Evolutionary conservation across 2,113 vertebrate genomes (phyloP).

Genomic region (Orientallactaga bullata): DNA sequence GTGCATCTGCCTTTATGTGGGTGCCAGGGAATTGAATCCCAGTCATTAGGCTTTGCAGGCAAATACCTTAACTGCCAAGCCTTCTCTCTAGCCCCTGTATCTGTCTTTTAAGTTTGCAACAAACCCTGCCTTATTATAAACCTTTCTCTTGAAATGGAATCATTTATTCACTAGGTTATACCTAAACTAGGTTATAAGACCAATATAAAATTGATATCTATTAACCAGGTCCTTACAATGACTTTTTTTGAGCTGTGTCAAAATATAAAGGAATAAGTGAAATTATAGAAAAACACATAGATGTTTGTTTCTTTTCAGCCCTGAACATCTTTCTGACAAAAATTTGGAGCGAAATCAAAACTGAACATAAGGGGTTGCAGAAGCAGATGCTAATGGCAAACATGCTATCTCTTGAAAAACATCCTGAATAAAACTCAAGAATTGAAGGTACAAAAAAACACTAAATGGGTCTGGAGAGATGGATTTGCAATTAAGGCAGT

Average conservation of each 20-base stretch:
- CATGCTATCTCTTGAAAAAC: not conserved
- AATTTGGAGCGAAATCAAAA: not conserved
- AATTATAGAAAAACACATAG: not conserved
- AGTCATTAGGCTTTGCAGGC: no score
- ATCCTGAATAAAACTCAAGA: not conserved
- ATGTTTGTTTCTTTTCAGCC: not conserved
- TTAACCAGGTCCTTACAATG: conserved; percentile 26
- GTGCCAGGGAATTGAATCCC: no score
- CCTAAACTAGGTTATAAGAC: conserved; percentile 52
- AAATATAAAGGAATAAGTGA: conserved; percentile 24
- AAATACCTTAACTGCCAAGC: no score
- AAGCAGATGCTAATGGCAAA: not conserved
- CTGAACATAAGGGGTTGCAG: not conserved
- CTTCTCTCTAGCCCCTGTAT: no score
- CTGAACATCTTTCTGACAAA: conserved; percentile 19
- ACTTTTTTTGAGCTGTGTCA: not conserved
- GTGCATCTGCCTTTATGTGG: no score
- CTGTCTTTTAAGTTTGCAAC: not conserved
- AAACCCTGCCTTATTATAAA: conserved; percentile 77
- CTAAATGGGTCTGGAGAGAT: no score
- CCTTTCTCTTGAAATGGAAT: conserved; percentile 67
- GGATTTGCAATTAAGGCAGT: no score
- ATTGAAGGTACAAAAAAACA: not conserved
- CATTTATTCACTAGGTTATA: conserved; percentile 73
- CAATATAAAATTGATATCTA: conserved; percentile 1